Percentiles rank a stretch among this genome's conserved stretches.
Evolutionary conservation across 2,797 vertebrate species (phyloP).

Genomic region (Staurois parvus): DNA sequence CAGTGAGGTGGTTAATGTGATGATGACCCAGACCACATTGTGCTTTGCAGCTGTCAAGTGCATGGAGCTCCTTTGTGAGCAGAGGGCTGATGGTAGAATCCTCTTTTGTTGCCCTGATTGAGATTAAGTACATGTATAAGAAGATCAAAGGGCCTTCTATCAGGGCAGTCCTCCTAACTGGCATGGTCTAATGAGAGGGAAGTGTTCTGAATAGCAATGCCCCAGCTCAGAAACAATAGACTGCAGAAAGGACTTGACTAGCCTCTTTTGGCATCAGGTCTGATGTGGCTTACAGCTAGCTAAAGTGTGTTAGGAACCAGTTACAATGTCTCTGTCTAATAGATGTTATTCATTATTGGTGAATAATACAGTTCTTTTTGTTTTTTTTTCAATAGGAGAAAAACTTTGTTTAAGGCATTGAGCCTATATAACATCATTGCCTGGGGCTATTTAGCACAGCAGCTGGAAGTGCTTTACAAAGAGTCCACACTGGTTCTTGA

Average conservation of each 20-base stretch:
- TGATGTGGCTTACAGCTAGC: background rate
- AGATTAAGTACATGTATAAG: constrained; percentile 55
- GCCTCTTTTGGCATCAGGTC: background rate
- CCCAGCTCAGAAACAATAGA: constrained; percentile 14
- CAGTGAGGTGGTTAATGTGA: constrained; percentile 31
- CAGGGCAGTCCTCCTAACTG: constrained; percentile 47
- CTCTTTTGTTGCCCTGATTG: constrained; percentile 55
- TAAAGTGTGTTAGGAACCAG: background rate
- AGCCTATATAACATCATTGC: constrained; percentile 27
- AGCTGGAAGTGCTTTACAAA: constrained; percentile 8
- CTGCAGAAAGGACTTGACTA: constrained; percentile 10
- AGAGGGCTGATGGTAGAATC: constrained; percentile 32
- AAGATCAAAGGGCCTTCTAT: constrained; percentile 56
- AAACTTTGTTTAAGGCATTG: background rate
- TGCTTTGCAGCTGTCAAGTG: constrained; percentile 58
- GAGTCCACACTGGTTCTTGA: background rate
- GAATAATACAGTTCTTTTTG: background rate
- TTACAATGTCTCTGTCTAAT: background rate
- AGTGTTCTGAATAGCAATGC: constrained; percentile 45
- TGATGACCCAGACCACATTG: constrained; percentile 13
- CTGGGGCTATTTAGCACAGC: constrained; percentile 15
- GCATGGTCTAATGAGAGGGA: constrained; percentile 53
- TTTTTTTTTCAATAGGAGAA: constrained; percentile 7
- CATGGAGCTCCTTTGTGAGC: constrained; percentile 52
- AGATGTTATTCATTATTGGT: constrained; percentile 1